A percentile compares a stretch with the other conserved stretches of the same genome.
These are phyloP conservation scores for Nicator chloris DNA, from an alignment of 2,113 vertebrate species.

Conservation along the genomic window DNA sequence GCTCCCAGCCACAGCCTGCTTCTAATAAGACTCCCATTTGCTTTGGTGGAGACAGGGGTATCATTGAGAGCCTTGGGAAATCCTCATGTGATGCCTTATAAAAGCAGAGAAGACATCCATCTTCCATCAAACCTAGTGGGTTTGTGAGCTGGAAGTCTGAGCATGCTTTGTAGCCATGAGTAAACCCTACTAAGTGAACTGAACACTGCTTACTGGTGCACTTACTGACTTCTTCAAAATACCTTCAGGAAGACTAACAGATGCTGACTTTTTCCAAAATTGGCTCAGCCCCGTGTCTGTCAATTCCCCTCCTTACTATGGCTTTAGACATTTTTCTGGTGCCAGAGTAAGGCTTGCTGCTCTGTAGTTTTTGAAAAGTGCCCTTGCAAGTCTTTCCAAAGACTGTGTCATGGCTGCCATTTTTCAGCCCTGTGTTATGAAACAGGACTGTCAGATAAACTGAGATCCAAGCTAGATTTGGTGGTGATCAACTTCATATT, in stretches of 20 bases:
- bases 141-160: not conserved
- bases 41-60: not conserved
- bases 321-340: not conserved
- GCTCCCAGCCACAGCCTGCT: not conserved
- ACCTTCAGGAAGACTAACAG: not conserved
- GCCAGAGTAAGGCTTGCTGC: not conserved
- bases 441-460: not conserved
- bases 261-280: not conserved
- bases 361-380: not conserved
- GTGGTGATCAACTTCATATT: not conserved
- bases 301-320: not conserved
- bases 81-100: not conserved
- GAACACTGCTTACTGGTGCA: rapidly evolving
- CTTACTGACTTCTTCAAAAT: not conserved
- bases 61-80: not conserved
- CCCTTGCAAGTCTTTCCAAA: not conserved
- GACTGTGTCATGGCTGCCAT: not conserved
- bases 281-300: not conserved
- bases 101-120: not conserved
- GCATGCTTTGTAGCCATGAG: not conserved
- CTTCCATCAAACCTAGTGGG: not conserved
- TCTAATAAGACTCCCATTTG: not conserved
- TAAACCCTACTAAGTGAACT: not conserved
- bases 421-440: not conserved
- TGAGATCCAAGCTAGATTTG: not conserved